These are phyloP conservation scores for Kryptopterus vitreolus DNA, from an alignment of 2,797 vertebrate genomes.

Conservation along the genomic window DNA sequence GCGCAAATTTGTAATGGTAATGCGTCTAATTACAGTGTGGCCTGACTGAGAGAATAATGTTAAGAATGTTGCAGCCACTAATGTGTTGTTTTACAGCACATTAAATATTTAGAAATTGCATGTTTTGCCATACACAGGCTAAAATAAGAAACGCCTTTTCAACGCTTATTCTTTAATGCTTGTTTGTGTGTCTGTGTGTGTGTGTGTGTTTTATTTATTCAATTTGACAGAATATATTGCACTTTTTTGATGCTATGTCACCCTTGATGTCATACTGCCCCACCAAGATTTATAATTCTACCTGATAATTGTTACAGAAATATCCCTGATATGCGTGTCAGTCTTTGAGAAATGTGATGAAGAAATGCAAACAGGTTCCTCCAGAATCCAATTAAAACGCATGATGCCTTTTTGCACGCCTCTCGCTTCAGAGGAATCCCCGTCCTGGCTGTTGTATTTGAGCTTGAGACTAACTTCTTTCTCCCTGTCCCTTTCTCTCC, in stretches of 20 bases:
- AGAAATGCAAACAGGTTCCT: conserved; percentile 15
- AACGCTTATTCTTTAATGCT: no score
- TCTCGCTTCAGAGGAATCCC: conserved; percentile 22
- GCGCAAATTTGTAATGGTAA: no score
- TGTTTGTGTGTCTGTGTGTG: neutral
- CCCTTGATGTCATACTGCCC: neutral
- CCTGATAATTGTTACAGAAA: conserved; percentile 13
- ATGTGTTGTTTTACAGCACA: neutral
- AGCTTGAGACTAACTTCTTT: conserved; percentile 33
- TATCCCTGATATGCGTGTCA: neutral
- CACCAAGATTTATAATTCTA: neutral
- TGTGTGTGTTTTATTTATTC: neutral
- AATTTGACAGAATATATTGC: no score
- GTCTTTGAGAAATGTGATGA: neutral
- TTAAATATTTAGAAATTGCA: neutral
- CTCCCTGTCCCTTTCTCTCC: conserved; percentile 18
- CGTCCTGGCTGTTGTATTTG: conserved; percentile 52
- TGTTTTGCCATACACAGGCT: neutral
- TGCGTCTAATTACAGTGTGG: neutral
- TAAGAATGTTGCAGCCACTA: neutral
- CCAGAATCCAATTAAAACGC: conserved; percentile 19
- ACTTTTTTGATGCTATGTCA: neutral
- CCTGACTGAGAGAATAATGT: neutral
- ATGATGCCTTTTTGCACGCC: neutral
- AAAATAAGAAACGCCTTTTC: neutral